phyloP scores from a whole-genome alignment of 2,888 invertebrate genomes.

The Lepidonotus clava region DNA sequence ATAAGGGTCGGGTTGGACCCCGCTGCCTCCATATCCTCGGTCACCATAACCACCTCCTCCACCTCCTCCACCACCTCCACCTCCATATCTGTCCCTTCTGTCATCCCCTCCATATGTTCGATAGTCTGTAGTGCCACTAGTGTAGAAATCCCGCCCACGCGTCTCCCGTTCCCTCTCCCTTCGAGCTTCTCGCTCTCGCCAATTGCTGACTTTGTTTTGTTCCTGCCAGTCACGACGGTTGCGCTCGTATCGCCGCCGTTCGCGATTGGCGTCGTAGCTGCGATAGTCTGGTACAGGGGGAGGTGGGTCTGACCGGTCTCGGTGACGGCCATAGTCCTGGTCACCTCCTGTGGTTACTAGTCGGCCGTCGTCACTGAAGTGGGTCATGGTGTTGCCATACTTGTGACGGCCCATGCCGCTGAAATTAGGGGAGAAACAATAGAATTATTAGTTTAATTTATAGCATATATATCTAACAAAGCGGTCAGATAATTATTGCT shows the following conservation, averaged over 20 bases:
- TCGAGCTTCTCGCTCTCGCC: not conserved
- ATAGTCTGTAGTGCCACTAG: not conserved
- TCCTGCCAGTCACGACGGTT: not conserved
- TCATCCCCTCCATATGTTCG: not conserved
- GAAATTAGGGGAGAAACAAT: not conserved
- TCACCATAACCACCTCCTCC: not conserved
- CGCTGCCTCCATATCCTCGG: not conserved
- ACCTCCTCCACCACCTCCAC: not conserved
- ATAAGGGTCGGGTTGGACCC: too few species aligned
- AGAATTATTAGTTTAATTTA: not conserved
- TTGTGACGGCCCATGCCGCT: not conserved
- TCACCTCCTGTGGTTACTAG: not conserved
- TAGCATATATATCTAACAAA: not conserved
- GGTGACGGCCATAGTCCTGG: not conserved
- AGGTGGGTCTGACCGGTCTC: not conserved
- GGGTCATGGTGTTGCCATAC: conserved; percentile 38
- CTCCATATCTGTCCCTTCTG: conserved; percentile 11
- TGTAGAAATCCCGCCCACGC: conserved; percentile 18
- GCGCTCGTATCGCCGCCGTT: conserved; percentile 18
- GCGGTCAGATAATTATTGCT: not conserved
- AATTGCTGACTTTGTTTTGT: not conserved
- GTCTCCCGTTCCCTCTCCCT: not conserved
- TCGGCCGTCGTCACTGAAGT: conserved; percentile 37
- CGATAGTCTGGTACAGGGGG: not conserved
- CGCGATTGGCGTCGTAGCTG: conserved; percentile 30